Evolutionary conservation across 2,888 invertebrate species (phyloP).

Genomic region (Drosophila meridionalis): DNA sequence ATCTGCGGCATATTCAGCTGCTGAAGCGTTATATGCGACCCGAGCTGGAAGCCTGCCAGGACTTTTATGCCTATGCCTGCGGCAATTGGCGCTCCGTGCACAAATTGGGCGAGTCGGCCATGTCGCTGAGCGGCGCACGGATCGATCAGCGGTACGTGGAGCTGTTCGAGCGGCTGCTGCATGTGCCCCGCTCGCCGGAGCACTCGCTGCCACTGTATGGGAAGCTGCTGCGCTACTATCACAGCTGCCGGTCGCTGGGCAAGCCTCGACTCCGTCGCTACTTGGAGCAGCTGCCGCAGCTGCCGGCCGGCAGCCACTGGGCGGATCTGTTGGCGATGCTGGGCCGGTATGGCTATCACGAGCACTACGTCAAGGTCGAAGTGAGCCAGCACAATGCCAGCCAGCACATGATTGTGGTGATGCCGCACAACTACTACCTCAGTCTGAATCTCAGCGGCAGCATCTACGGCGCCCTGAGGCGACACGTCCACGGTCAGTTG

Average conservation of each 20-base stretch:
- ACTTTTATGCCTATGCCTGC: constrained; percentile 77
- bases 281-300: constrained; percentile 48
- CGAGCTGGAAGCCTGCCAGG: constrained; percentile 67
- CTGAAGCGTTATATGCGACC: constrained; percentile 63
- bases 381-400: constrained; percentile 68
- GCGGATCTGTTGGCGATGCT: constrained; percentile 57
- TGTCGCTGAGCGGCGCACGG: constrained; percentile 63
- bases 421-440: constrained; percentile 63
- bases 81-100: constrained; percentile 70
- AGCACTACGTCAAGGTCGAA: constrained; percentile 64
- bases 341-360: constrained; percentile 73
- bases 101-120: constrained; percentile 49
- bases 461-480: constrained; percentile 57
- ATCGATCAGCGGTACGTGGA: constrained; percentile 65
- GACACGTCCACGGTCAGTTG: constrained; percentile 15
- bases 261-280: constrained; percentile 54
- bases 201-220: constrained; percentile 47
- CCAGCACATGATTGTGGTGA: constrained; percentile 59
- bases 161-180: constrained; percentile 54
- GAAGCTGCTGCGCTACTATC: constrained; percentile 72
- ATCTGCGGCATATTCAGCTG: constrained; percentile 58
- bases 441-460: constrained; percentile 50
- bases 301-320: constrained; percentile 59
- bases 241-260: constrained; percentile 49
- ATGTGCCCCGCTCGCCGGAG: constrained; percentile 18